Percentiles rank a stretch among this genome's conserved stretches.
Conservation (phyloP, 2,113 vertebrate species). For the Eonycteris spelaea region DNA sequence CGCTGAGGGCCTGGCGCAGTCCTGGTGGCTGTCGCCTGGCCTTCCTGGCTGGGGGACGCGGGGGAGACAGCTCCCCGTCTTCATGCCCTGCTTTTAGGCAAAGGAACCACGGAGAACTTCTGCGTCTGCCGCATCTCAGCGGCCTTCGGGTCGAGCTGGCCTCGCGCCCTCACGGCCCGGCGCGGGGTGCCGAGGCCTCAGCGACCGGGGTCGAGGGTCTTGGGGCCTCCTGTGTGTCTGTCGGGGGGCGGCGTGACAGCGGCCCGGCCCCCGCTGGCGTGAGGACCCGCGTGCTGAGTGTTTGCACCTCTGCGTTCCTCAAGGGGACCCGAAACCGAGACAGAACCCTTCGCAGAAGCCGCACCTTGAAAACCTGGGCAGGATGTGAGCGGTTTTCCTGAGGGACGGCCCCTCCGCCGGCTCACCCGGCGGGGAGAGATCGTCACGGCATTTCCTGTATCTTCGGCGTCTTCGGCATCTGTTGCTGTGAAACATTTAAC, state of each 20-base stretch:
- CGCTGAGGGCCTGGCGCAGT: no score
- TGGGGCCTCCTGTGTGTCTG: rapidly evolving
- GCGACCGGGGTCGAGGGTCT: rapidly evolving
- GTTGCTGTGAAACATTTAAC: background rate
- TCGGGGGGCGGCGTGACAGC: rapidly evolving
- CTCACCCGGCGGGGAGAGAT: no score
- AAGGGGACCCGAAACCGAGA: background rate
- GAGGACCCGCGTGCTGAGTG: no score
- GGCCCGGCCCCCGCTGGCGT: no score
- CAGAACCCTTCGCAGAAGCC: background rate
- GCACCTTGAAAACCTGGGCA: background rate
- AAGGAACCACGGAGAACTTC: background rate
- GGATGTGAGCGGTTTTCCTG: no score
- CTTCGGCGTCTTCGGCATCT: background rate
- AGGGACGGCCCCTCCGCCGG: no score
- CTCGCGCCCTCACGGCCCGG: no score
- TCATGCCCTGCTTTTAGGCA: background rate
- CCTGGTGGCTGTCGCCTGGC: background rate
- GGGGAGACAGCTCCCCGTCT: no score
- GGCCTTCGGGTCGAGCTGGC: no score
- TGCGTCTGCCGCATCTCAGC: background rate
- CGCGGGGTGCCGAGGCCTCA: no score
- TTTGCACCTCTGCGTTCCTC: background rate
- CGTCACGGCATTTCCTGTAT: background rate
- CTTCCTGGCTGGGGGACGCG: rapidly evolving